Evolutionary conservation across 2,113 vertebrate genomes (phyloP).

Genomic region (Gymnorhina tibicen): DNA sequence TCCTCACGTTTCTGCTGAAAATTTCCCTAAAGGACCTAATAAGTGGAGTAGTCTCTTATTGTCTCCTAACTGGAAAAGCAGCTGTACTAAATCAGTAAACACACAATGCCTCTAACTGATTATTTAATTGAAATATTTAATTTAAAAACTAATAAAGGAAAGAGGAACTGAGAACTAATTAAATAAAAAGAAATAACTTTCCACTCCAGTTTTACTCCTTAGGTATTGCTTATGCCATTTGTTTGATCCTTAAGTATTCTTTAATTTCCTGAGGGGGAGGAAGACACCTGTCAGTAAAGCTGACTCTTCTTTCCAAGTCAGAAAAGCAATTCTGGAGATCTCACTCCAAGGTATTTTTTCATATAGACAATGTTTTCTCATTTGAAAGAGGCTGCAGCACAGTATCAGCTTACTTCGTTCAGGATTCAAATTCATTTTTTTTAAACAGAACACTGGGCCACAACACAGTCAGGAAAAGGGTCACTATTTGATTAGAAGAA

Average conservation of each 20-base stretch:
- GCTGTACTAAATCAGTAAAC: background rate
- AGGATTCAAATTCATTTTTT: background rate
- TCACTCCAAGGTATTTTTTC: background rate
- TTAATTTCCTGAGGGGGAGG: background rate
- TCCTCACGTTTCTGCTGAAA: background rate
- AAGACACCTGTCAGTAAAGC: background rate
- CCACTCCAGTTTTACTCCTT: background rate
- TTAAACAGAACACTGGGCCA: background rate
- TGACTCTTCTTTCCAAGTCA: background rate
- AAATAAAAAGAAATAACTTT: background rate
- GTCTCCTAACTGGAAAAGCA: background rate
- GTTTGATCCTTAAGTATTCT: background rate
- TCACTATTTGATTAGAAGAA: background rate
- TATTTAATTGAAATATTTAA: background rate
- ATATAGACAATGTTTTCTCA: background rate
- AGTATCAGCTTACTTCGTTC: background rate
- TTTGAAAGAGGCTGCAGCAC: background rate
- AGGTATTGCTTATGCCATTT: background rate
- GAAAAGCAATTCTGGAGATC: background rate
- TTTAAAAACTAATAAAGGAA: background rate
- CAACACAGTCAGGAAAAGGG: background rate
- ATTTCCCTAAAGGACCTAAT: background rate
- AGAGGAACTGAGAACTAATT: background rate
- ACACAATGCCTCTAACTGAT: background rate
- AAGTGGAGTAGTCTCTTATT: background rate